Base-by-base conservation (phyloP, 2,113 vertebrate species). In the Rafetus swinhoei region DNA sequence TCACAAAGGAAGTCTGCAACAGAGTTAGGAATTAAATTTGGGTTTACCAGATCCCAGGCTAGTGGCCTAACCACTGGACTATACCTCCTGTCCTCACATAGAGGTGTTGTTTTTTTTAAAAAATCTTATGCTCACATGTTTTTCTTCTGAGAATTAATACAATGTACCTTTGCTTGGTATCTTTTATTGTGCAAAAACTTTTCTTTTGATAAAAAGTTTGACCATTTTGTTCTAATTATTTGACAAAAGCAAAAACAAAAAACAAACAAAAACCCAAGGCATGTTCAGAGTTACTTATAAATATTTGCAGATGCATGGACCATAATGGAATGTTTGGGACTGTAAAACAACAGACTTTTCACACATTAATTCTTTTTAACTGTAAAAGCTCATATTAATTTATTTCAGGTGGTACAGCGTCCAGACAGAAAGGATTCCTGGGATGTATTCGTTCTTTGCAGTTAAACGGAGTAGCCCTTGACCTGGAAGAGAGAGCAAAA, bases 361-460 rank as follows among this genome's bases (percentile, higher is more conserved):
- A 10, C 3, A 62, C 9, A 59, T 29, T 0, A 53, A 9, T 55
- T 45, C 0, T 79, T 60, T 59, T 83, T 82, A 62, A 69, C 79
- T 94, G 82, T 91, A 8, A 84, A 88, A 94, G 21, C 54, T 96
- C 52, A 39, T 87, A 56, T 93, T 7, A 69, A 85, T 92, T 18
- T 89, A n/a, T 97, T 96, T 83, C 90, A 99, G 99, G 99, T 91
- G 99, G 99, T 39, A 99, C 99, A 0, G 99, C 99, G 39, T 99
- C 99, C n/a, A 97, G 99, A 32, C 99, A 99, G 94, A 99, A 98
- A 93, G 99, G 99, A 79, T 99, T 99, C 91, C 95, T 99, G 84
- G 99, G 99, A 6, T 99, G 99, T 50, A 99, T 99, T 62, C 99
- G 99, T 35, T 99, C 99, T 0, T 98, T 99, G 89, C 98, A 98